A percentile compares a stretch with the other conserved stretches of the same genome.
Conservation (phyloP, 2,797 vertebrate species). For the Loris lydekkerianus region DNA sequence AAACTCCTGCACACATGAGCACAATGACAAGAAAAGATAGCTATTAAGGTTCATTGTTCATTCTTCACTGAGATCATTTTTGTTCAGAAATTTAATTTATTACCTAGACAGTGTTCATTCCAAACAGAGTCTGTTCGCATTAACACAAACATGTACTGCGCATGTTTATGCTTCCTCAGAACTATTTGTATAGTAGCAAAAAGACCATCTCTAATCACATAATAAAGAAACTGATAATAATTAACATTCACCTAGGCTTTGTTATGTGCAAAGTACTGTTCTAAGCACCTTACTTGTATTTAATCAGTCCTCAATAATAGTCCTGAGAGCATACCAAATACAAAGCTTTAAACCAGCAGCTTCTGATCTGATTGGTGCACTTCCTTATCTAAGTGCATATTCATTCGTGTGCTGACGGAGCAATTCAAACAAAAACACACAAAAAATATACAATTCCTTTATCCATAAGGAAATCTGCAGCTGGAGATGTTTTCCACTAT, state of each 20-base stretch:
- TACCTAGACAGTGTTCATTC: not conserved
- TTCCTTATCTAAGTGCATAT: not conserved
- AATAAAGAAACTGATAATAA: not conserved
- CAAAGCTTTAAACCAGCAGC: not conserved
- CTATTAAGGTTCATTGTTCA: not conserved
- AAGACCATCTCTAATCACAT: not conserved
- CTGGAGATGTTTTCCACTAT: conserved; percentile 8
- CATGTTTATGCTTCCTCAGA: conserved; percentile 11
- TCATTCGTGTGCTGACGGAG: conserved; percentile 12
- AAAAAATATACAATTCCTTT: not conserved
- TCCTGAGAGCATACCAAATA: not conserved
- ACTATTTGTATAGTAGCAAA: not conserved
- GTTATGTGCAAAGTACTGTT: not conserved
- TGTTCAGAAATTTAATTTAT: not conserved
- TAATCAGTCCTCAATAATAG: conserved; percentile 2
- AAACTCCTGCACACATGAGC: not conserved
- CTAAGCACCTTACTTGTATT: not conserved
- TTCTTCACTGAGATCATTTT: conserved; percentile 23
- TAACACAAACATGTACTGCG: not conserved
- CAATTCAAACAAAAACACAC: conserved; percentile 46
- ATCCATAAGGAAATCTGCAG: conserved; percentile 55
- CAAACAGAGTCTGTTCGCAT: not conserved
- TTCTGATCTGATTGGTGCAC: not conserved
- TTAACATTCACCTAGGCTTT: not conserved
- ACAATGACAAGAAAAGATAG: not conserved